Evolutionary conservation across 2,113 vertebrate genomes (phyloP).

Genomic region (Aix galericulata): DNA sequence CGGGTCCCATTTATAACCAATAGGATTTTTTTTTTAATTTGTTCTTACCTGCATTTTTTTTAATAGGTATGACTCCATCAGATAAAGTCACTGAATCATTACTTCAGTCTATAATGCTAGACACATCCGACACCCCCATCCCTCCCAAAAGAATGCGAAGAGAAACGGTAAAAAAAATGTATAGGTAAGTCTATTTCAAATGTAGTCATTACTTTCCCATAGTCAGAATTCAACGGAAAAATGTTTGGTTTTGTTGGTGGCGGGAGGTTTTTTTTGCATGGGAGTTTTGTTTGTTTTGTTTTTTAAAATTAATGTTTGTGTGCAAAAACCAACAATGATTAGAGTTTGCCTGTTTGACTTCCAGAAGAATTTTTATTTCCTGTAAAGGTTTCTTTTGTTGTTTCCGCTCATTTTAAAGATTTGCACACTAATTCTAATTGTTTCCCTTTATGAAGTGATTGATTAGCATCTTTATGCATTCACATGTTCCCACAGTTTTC

Average conservation of each 20-base stretch:
- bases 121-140: slow-evolving; percentile 64
- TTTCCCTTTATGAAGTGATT: not conserved
- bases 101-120: slow-evolving; percentile 24
- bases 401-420: not conserved
- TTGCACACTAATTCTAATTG: not conserved
- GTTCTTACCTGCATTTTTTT: not conserved
- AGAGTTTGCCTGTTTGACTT: not conserved
- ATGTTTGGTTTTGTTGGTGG: not conserved
- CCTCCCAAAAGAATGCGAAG: slow-evolving; percentile 79
- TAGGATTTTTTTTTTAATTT: not conserved
- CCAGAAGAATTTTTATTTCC: not conserved
- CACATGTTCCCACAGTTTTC: fast-evolving
- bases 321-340: not conserved
- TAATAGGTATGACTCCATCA: slow-evolving; percentile 78
- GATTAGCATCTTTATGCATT: not conserved
- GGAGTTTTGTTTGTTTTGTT: not conserved
- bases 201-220: not conserved
- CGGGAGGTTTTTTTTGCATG: not conserved
- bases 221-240: not conserved
- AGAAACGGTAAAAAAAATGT: slow-evolving; percentile 66
- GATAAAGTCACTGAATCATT: slow-evolving; percentile 57
- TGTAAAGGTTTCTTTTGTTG: not conserved
- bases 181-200: slow-evolving; percentile 53
- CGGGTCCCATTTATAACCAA: not conserved
- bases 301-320: not conserved